Evolutionary conservation across 1,140 invertebrate genomes (phyloP).

Genomic region (Drosophila pseudoobscura): DNA sequence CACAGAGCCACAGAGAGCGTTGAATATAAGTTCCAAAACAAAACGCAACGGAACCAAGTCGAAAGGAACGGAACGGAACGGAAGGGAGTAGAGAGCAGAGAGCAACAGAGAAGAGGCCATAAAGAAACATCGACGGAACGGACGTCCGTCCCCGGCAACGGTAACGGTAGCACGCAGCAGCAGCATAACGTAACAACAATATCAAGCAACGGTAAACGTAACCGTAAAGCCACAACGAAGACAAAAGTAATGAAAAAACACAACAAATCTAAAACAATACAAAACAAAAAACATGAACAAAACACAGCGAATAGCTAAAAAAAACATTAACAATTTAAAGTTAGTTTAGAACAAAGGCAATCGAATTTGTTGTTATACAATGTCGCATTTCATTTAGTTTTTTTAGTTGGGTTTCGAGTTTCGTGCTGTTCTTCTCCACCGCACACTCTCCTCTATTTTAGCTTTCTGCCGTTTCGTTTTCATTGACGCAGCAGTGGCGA

Average conservation of each 20-base stretch:
- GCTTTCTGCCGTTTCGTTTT: conserved; percentile 1
- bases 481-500: too few species aligned
- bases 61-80: background rate
- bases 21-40: too few species aligned
- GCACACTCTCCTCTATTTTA: background rate
- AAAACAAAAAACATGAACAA: too few species aligned
- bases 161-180: conserved; percentile 7
- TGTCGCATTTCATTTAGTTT: conserved; percentile 42
- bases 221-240: conserved; percentile 8
- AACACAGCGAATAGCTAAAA: conserved; percentile 1
- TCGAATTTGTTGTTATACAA: conserved; percentile 27
- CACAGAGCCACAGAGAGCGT: too few species aligned
- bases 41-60: too few species aligned
- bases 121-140: conserved; percentile 10
- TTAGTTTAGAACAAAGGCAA: conserved; percentile 12
- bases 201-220: conserved; percentile 8
- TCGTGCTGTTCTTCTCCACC: background rate
- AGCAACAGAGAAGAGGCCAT: conserved; percentile 5
- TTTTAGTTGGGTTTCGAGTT: conserved; percentile 43
- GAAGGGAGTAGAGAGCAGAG: too few species aligned
- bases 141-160: conserved; percentile 16
- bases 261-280: background rate
- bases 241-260: conserved; percentile 47
- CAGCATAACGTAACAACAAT: conserved; percentile 19
- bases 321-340: conserved; percentile 20